Percentiles rank a stretch among this genome's conserved stretches.
These are phyloP conservation scores for Dasyornis broadbenti DNA, from an alignment of 2,113 vertebrate species.

Conservation along the genomic window DNA sequence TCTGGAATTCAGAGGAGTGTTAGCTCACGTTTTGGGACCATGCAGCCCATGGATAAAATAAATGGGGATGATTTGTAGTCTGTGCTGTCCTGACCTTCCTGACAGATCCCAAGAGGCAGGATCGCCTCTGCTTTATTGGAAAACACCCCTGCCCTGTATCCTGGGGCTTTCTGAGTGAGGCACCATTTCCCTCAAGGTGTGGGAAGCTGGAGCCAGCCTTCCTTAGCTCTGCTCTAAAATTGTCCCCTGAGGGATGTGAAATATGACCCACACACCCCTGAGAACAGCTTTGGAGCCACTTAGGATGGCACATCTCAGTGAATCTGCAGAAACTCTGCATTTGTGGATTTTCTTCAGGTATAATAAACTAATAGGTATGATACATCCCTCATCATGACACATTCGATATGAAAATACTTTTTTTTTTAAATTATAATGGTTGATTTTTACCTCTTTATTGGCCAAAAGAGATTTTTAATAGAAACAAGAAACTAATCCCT, in stretches of 20 bases:
- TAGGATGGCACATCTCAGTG: neutral
- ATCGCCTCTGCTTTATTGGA: neutral
- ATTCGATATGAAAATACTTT: neutral
- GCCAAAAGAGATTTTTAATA: neutral
- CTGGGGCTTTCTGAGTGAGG: neutral
- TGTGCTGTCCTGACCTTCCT: neutral
- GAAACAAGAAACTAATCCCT: neutral
- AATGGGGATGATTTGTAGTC: neutral
- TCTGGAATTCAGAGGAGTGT: neutral
- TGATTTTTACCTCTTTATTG: neutral
- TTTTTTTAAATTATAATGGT: neutral
- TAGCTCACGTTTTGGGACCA: neutral
- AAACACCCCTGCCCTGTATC: neutral
- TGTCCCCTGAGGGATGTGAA: neutral
- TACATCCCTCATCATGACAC: neutral
- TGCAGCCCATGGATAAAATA: neutral
- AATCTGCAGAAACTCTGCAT: neutral
- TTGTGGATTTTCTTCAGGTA: neutral
- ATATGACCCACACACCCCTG: neutral
- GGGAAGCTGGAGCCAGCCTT: neutral
- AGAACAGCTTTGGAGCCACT: neutral
- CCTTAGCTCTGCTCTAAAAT: neutral
- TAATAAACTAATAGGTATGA: neutral
- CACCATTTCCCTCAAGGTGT: neutral
- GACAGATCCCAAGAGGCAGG: neutral